Evolutionary conservation across 1,140 invertebrate genomes (phyloP).

Genomic region (Onthophagus taurus): DNA sequence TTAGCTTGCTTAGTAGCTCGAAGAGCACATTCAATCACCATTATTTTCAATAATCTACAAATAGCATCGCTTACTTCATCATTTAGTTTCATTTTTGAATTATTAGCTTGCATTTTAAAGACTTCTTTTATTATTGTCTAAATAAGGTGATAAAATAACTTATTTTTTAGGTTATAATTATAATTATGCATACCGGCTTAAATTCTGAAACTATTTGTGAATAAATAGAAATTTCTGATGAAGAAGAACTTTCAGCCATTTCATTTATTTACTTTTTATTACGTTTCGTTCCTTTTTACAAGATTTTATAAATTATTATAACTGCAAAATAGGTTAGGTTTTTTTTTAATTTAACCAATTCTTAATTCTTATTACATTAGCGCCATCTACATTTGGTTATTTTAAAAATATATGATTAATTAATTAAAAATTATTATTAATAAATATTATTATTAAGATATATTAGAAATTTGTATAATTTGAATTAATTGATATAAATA

Average conservation of each 20-base stretch:
- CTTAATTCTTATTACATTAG: no score
- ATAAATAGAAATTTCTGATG: neutral
- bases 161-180: neutral
- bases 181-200: constrained; percentile 2
- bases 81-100: constrained; percentile 35
- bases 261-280: no score
- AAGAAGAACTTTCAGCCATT: neutral
- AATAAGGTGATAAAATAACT: neutral
- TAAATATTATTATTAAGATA: no score
- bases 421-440: no score
- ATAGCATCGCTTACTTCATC: constrained; percentile 35
- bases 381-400: no score
- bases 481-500: no score
- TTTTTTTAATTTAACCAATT: no score
- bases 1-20: constrained; percentile 40
- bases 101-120: constrained; percentile 30
- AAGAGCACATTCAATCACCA: constrained; percentile 42
- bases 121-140: constrained; percentile 29
- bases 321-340: no score
- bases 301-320: no score
- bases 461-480: no score
- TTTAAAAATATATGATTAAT: no score
- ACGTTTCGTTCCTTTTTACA: no score
- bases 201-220: constrained; percentile 10
- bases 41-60: constrained; percentile 39